Base-by-base conservation (phyloP, 2,888 invertebrate species). In the Baronia brevicornis region DNA sequence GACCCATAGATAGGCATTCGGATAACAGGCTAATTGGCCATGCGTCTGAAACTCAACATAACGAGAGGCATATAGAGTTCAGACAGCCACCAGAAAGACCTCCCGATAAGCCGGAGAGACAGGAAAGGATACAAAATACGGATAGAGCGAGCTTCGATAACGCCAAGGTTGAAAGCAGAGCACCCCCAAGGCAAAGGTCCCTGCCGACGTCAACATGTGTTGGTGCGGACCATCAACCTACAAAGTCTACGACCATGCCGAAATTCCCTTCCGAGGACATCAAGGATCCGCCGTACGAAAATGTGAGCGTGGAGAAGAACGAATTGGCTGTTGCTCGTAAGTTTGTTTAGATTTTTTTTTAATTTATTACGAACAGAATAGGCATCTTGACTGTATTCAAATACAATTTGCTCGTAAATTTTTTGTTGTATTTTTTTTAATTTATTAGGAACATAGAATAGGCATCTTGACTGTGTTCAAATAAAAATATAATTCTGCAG, bases 241-340 rank as follows among this genome's bases (percentile, higher is more conserved):
- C 86, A 0, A 88, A 88, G 31, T 88, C 88, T 0, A 86, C 72
- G 2, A 87, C 87, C 0, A 87, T 86, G 63, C 87, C 87, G 0
- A 87, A 87, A 41, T 86, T 88, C 29, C 85, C 86, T 0, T 75
- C 78, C 0, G 78, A 79, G 23, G 80, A 80, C 3, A 38, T 46
- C 0, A 79, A 71, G 36, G 79, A 80, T 20, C 71, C 80, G 1
- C 75, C 79, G 1, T 84, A 84, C 33, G 82, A 84, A 32, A 84
- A 82, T 45, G 71, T 82, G 0, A 62, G 62, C 1, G 65, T 67
- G 1, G 80, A 78, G 36, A 71, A 68, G 31, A 75, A 77, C 35
- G 78, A 79, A 35, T 44, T 73, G 35, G 68, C 78, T 27, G 59
- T 74, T 38, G 69, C 63, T 39, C 65, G 82, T 82, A 43, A 79